Conservation (phyloP, 2,113 vertebrate genomes). For the Macquaria ambigua region DNA sequence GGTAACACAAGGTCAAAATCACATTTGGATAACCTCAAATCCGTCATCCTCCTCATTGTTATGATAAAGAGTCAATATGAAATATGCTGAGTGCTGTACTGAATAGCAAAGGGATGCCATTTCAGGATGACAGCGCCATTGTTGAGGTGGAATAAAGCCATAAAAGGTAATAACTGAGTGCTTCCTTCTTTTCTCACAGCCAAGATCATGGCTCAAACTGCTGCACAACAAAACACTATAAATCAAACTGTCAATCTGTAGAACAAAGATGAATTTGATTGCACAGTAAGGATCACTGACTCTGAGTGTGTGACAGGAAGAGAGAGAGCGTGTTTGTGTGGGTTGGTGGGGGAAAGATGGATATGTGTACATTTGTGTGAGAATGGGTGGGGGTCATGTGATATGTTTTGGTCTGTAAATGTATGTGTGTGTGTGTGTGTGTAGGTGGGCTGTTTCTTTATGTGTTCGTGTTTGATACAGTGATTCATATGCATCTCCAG, state of each 20-base stretch:
- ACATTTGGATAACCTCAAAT: slow-evolving; percentile 35
- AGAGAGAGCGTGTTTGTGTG: background rate
- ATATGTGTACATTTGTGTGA: slow-evolving; percentile 22
- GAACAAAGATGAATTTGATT: slow-evolving; percentile 73
- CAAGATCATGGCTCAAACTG: slow-evolving; percentile 43
- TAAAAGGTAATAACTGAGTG: slow-evolving; percentile 36
- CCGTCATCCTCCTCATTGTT: slow-evolving; percentile 36
- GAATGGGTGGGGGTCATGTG: background rate
- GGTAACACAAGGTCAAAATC: slow-evolving; percentile 24
- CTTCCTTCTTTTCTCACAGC: slow-evolving; percentile 23
- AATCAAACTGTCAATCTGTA: slow-evolving; percentile 76
- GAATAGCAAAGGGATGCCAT: slow-evolving; percentile 24
- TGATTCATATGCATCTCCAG: background rate
- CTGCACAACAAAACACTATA: slow-evolving; percentile 53
- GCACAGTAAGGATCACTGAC: slow-evolving; percentile 73
- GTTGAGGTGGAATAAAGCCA: slow-evolving; percentile 50
- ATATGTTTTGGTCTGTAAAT: slow-evolving; percentile 5
- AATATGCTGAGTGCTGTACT: slow-evolving; percentile 32
- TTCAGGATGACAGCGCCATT: slow-evolving; percentile 42
- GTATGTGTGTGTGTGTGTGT: background rate
- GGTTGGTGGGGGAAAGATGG: slow-evolving; percentile 9
- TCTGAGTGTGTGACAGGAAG: slow-evolving; percentile 46
- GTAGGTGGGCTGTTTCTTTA: background rate
- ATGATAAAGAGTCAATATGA: slow-evolving; percentile 45
- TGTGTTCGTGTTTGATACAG: background rate